Conservation (phyloP, 1,140 invertebrate species). For the Calephelis virginiensis region DNA sequence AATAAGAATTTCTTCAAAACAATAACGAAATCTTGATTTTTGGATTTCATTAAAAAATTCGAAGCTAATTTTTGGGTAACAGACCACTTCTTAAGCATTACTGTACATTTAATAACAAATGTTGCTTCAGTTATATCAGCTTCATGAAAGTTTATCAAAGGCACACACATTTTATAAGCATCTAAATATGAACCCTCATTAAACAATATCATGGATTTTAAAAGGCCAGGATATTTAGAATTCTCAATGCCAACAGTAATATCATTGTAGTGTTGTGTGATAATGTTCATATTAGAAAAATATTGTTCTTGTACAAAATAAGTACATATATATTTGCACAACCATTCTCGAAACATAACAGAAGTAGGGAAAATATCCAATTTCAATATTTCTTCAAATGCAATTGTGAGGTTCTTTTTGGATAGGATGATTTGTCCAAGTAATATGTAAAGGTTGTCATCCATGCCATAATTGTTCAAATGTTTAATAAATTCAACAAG, state of each 20-base stretch:
- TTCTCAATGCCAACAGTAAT: conserved; percentile 75
- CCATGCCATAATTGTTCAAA: conserved; percentile 36
- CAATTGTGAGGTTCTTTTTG: conserved; percentile 41
- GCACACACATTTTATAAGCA: conserved; percentile 72
- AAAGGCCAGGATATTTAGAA: conserved; percentile 80
- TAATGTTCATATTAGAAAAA: conserved; percentile 53
- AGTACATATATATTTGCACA: conserved; percentile 54
- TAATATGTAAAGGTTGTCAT: conserved; percentile 46
- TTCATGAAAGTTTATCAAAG: conserved; percentile 61
- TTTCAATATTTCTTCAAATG: conserved; percentile 48
- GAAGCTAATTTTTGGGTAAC: conserved; percentile 78
- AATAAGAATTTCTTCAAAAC: conserved; percentile 57
- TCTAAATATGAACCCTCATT: conserved; percentile 75
- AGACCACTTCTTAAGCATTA: conserved; percentile 79
- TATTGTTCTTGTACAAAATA: conserved; percentile 52
- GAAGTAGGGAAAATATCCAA: conserved; percentile 49
- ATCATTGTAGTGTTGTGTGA: conserved; percentile 49
- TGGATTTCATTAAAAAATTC: conserved; percentile 64
- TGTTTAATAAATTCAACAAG: conserved; percentile 40
- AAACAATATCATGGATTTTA: conserved; percentile 80
- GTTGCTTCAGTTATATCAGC: conserved; percentile 54
- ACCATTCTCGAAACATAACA: conserved; percentile 56
- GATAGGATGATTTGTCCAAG: conserved; percentile 48
- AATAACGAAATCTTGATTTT: conserved; percentile 43
- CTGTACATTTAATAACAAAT: conserved; percentile 75